Evolutionary conservation across 2,888 invertebrate species (phyloP).

Genomic region (Hypsopygia costalis): DNA sequence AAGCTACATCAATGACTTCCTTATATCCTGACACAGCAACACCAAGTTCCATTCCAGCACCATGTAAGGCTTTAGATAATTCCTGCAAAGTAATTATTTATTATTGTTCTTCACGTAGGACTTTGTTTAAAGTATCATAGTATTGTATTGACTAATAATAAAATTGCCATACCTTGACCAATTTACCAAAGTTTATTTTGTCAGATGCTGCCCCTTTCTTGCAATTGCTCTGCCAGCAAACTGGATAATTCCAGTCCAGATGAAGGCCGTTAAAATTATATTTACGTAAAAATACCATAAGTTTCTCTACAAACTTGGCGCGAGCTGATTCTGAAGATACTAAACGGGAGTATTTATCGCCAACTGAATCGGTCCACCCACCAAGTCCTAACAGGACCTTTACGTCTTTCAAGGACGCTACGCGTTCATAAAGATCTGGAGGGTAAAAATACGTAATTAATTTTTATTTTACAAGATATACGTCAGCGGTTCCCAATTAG

Average conservation of each 20-base stretch:
- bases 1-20: slow-evolving; percentile 92
- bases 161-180: slow-evolving; percentile 81
- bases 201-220: slow-evolving; percentile 89
- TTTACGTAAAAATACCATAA: slow-evolving; percentile 85
- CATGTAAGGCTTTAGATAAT: slow-evolving; percentile 83
- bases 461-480: too few species aligned
- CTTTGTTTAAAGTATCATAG: background rate
- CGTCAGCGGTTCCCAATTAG: too few species aligned
- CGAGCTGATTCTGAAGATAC: slow-evolving; percentile 85
- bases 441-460: slow-evolving; percentile 10
- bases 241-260: slow-evolving; percentile 97
- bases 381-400: slow-evolving; percentile 91
- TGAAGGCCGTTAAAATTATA: slow-evolving; percentile 93
- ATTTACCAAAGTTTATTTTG: slow-evolving; percentile 87
- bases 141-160: too few species aligned
- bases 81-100: slow-evolving; percentile 64
- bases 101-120: too few species aligned
- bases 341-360: slow-evolving; percentile 91
- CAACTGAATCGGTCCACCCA: slow-evolving; percentile 97
- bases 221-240: slow-evolving; percentile 95
- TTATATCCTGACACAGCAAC: slow-evolving; percentile 94
- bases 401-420: slow-evolving; percentile 84
- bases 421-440: slow-evolving; percentile 89
- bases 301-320: slow-evolving; percentile 84
- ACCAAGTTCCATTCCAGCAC: slow-evolving; percentile 86